Percentiles rank a stretch among this genome's conserved stretches.
Evolutionary conservation across 1,140 invertebrate genomes (phyloP).

Genomic region (Homarus americanus): DNA sequence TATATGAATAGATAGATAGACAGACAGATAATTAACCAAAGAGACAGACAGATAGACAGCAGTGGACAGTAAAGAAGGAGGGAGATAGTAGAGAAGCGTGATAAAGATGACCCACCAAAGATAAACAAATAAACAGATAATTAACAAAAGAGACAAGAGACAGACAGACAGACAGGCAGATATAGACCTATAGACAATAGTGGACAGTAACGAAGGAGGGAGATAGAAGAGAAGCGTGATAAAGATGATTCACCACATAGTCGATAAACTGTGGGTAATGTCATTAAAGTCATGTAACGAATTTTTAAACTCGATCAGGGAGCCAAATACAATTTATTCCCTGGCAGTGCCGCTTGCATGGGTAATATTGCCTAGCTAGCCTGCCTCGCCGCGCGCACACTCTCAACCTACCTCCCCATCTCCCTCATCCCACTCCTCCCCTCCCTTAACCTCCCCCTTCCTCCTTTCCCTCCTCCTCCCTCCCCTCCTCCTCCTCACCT

Average conservation of each 20-base stretch:
- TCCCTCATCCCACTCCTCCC: too few species aligned
- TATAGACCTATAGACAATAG: neutral
- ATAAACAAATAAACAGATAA: neutral
- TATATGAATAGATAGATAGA: too few species aligned
- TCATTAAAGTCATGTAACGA: conserved; percentile 36
- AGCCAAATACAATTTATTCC: conserved; percentile 30
- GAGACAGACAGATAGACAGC: neutral
- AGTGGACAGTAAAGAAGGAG: neutral
- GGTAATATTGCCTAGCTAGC: conserved; percentile 13
- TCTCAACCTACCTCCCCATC: neutral
- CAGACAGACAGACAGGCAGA: conserved; percentile 26
- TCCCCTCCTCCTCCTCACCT: too few species aligned
- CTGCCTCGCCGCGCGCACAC: neutral
- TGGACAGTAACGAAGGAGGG: neutral
- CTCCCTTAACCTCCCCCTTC: too few species aligned
- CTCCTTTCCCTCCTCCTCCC: too few species aligned
- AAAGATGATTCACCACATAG: conserved; percentile 3
- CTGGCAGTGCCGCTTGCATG: conserved; percentile 6
- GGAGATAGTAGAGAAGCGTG: neutral
- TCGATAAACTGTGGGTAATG: conserved; percentile 14
- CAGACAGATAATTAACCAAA: too few species aligned
- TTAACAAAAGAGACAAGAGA: neutral
- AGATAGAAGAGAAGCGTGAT: neutral
- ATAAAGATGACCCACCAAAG: too few species aligned
- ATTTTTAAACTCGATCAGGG: conserved; percentile 43